Evolutionary conservation across 2,888 invertebrate genomes (phyloP).

Genomic region (Thumatha senex): DNA sequence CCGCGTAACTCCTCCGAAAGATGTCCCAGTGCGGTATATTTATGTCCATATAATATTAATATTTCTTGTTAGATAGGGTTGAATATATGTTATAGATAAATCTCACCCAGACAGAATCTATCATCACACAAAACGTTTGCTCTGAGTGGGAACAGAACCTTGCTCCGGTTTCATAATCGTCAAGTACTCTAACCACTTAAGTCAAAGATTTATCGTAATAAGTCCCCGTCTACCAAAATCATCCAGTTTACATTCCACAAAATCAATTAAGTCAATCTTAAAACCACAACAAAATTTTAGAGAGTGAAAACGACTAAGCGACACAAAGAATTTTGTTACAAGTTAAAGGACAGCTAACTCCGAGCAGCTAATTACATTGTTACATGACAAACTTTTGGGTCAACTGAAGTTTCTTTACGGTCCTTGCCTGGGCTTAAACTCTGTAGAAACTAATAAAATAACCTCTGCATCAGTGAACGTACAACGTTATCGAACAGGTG

Average conservation of each 20-base stretch:
- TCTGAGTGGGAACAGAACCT: too few species aligned
- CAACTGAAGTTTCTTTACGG: constrained; percentile 72
- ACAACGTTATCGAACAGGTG: constrained; percentile 52
- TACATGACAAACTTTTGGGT: constrained; percentile 79
- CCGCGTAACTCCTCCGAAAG: too few species aligned
- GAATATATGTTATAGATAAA: too few species aligned
- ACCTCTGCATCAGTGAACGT: constrained; percentile 64
- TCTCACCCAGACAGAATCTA: too few species aligned
- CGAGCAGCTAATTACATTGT: constrained; percentile 79
- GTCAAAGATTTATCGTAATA: too few species aligned
- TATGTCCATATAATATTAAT: too few species aligned
- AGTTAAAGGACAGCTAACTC: constrained; percentile 63
- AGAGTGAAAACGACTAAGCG: constrained; percentile 66
- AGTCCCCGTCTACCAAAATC: background rate
- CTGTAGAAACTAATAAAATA: constrained; percentile 67
- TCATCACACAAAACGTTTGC: too few species aligned
- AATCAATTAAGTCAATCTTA: constrained; percentile 34
- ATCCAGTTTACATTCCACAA: constrained; percentile 14
- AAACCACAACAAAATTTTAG: constrained; percentile 59
- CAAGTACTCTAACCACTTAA: too few species aligned
- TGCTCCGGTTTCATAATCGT: too few species aligned
- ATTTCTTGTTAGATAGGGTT: too few species aligned
- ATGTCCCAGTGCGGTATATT: too few species aligned
- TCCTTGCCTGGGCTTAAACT: constrained; percentile 61
- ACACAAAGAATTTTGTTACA: constrained; percentile 74